A percentile compares a stretch with the other conserved stretches of the same genome.
Conservation (phyloP, 2,888 invertebrate species). For the Minunthozetes semirufus region DNA sequence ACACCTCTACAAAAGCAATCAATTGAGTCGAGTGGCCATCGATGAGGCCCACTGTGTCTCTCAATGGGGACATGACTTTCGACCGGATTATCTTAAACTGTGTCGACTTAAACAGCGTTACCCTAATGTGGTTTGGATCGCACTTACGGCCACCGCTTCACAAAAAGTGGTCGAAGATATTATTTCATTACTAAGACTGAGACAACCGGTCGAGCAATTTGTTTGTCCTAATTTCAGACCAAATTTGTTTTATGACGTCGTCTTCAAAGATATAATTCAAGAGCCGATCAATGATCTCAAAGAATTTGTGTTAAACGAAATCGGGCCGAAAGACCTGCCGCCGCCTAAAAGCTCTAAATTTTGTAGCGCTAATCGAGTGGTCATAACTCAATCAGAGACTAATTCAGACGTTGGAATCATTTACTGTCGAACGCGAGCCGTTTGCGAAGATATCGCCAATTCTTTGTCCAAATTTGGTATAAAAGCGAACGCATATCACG, state of each 20-base stretch:
- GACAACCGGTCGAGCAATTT: slow-evolving; percentile 64
- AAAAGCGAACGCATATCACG: slow-evolving; percentile 77
- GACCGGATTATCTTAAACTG: slow-evolving; percentile 86
- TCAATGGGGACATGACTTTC: slow-evolving; percentile 98
- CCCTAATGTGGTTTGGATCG: slow-evolving; percentile 71
- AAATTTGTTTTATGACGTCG: slow-evolving; percentile 91
- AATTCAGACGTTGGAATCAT: slow-evolving; percentile 69
- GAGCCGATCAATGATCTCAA: slow-evolving; percentile 71
- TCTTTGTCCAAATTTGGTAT: slow-evolving; percentile 67
- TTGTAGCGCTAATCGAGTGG: background rate
- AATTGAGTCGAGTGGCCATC: slow-evolving; percentile 81
- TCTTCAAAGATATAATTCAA: slow-evolving; percentile 70
- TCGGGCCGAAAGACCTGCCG: slow-evolving; percentile 50
- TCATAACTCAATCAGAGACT: slow-evolving; percentile 45
- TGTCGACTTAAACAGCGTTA: slow-evolving; percentile 61
- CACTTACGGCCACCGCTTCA: slow-evolving; percentile 91
- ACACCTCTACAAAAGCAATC: slow-evolving; percentile 63
- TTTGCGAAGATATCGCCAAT: slow-evolving; percentile 74
- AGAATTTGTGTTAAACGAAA: slow-evolving; percentile 62
- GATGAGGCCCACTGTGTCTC: slow-evolving; percentile 98
- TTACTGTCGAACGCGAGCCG: slow-evolving; percentile 87
- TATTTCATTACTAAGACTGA: slow-evolving; percentile 61
- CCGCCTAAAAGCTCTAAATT: background rate
- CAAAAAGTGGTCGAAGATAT: slow-evolving; percentile 72
- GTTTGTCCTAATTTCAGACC: slow-evolving; percentile 80